Evolutionary conservation across 2,888 invertebrate species (phyloP).

Genomic region (Drosophila trichaetosa): DNA sequence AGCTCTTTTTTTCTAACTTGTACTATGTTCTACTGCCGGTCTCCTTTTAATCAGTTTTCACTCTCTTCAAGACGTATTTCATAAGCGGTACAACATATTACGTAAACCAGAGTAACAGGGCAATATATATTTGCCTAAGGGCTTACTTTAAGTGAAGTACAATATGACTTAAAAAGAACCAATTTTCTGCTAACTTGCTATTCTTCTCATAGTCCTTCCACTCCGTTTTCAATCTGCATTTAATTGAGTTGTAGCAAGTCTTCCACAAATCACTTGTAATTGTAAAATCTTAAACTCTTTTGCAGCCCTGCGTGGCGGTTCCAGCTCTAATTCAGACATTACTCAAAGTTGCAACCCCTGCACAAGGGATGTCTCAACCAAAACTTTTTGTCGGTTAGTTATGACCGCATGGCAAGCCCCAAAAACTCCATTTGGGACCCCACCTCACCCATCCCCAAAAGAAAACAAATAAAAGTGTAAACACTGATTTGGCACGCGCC

Average conservation of each 20-base stretch:
- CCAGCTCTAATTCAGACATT: conserved; percentile 67
- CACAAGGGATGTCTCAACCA: conserved; percentile 62
- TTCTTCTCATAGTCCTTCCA: background rate
- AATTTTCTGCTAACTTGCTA: background rate
- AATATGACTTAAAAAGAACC: background rate
- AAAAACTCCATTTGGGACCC: conserved; percentile 16
- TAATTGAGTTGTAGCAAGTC: background rate
- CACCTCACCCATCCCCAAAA: conserved; percentile 3
- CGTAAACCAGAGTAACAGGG: background rate
- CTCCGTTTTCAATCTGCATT: background rate
- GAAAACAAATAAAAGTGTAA: conserved; percentile 76
- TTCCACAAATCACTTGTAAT: background rate
- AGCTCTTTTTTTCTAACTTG: background rate
- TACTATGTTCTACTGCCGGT: too few species aligned
- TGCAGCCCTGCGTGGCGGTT: conserved; percentile 18
- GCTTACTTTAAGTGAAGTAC: background rate
- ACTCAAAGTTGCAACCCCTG: conserved; percentile 56
- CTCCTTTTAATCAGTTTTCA: background rate
- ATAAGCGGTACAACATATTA: too few species aligned
- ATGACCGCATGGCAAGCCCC: conserved; percentile 38
- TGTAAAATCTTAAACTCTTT: background rate
- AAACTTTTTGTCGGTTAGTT: conserved; percentile 42
- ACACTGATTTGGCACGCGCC: conserved; percentile 79
- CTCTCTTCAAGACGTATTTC: background rate
- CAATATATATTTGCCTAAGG: background rate